Conservation (phyloP, 2,888 invertebrate genomes). For the Alitta virens region DNA sequence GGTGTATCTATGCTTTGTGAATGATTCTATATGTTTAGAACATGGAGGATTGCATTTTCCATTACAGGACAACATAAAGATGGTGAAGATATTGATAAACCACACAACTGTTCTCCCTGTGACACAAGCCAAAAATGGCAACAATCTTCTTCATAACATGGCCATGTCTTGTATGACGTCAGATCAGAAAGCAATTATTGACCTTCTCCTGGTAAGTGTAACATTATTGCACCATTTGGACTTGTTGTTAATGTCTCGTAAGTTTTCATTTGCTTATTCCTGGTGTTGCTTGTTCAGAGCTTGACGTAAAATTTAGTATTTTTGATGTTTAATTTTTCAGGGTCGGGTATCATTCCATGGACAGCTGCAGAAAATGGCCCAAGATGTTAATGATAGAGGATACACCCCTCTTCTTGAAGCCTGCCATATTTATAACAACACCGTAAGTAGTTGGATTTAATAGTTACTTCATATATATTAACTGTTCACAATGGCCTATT, state of each 20-base stretch:
- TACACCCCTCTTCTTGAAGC: conserved; percentile 52
- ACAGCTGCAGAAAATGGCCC: conserved; percentile 44
- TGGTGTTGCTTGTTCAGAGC: too few species aligned
- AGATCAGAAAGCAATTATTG: background rate
- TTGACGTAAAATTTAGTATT: too few species aligned
- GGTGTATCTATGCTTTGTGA: too few species aligned
- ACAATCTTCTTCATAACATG: conserved; percentile 1
- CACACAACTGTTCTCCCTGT: background rate
- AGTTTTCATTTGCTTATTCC: too few species aligned
- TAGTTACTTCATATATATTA: too few species aligned
- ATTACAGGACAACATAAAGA: background rate
- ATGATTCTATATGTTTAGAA: too few species aligned
- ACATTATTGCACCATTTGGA: too few species aligned
- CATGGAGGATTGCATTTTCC: too few species aligned
- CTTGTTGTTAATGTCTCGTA: too few species aligned
- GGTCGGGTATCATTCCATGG: background rate
- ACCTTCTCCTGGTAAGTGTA: background rate
- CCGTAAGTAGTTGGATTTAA: too few species aligned
- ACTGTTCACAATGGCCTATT: too few species aligned
- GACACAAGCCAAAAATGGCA: background rate
- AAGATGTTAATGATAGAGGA: conserved; percentile 47
- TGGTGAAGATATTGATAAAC: background rate
- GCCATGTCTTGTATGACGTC: background rate
- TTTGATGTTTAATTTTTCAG: too few species aligned
- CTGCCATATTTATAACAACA: conserved; percentile 36